A percentile compares a stretch with the other conserved stretches of the same genome.
Evolutionary conservation across 2,113 vertebrate species (phyloP).

Genomic region (Ardeotis arabs): DNA sequence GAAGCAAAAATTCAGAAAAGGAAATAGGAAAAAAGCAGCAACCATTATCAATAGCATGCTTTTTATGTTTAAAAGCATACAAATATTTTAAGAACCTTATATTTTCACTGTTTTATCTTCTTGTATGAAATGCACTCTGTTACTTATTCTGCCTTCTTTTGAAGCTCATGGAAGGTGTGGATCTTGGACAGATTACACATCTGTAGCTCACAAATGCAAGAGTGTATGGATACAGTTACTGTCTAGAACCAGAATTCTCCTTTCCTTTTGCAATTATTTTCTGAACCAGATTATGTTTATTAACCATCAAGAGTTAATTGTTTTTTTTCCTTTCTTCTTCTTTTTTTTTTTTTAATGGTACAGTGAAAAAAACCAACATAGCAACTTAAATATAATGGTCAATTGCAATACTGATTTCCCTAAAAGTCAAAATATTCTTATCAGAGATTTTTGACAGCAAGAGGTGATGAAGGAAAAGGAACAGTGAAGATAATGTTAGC

Average conservation of each 20-base stretch:
- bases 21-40: not conserved
- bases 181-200: not conserved
- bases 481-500: not conserved
- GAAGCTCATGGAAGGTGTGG: not conserved
- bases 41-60: not conserved
- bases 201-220: not conserved
- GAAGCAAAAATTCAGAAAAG: not conserved
- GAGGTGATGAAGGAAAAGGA: not conserved
- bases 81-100: not conserved
- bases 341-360: not conserved
- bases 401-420: not conserved
- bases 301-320: fast-evolving
- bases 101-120: not conserved
- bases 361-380: not conserved
- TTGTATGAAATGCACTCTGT: not conserved
- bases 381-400: not conserved
- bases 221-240: not conserved
- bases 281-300: not conserved
- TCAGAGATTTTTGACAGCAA: not conserved
- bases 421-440: not conserved
- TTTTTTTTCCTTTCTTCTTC: fast-evolving
- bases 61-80: not conserved
- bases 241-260: not conserved
- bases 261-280: not conserved
- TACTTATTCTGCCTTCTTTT: not conserved